Percentiles rank a stretch among this genome's conserved stretches.
These are phyloP conservation scores for Microtus ochrogaster DNA, from an alignment of 2,113 vertebrate species.

Conservation along the genomic window DNA sequence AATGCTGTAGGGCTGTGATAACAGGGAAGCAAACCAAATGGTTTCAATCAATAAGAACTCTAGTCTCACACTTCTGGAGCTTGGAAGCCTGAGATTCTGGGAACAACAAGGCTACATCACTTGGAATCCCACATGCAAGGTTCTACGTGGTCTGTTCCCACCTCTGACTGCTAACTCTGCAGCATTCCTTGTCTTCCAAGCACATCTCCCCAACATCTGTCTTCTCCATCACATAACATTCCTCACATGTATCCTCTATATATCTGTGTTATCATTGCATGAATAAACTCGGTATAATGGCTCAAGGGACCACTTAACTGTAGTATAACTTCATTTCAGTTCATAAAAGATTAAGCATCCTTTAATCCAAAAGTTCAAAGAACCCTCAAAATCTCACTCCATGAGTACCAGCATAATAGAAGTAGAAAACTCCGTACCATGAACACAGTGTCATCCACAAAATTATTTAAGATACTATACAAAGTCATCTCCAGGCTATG, in stretches of 20 bases:
- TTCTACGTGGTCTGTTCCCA: background rate
- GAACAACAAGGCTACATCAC: background rate
- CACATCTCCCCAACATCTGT: too few species aligned
- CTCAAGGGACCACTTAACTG: background rate
- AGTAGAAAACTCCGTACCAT: background rate
- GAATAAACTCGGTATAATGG: background rate
- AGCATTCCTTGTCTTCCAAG: background rate
- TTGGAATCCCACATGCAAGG: background rate
- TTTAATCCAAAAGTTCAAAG: background rate
- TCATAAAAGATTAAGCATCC: background rate
- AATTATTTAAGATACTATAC: background rate
- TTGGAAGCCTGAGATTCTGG: background rate
- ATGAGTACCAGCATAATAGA: background rate
- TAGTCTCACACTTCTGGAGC: background rate
- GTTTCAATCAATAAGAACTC: background rate
- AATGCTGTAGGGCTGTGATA: background rate
- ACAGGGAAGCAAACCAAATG: fast-evolving
- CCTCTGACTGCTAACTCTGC: background rate
- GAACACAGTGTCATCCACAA: background rate
- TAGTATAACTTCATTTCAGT: background rate
- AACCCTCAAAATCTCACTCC: background rate
- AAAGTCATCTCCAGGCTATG: background rate
- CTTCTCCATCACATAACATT: background rate
- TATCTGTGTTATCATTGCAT: background rate
- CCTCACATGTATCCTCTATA: background rate